A percentile compares a stretch with the other conserved stretches of the same genome.
These are phyloP conservation scores for Gari tellinella DNA, from an alignment of 2,888 invertebrate species.

Conservation along the genomic window DNA sequence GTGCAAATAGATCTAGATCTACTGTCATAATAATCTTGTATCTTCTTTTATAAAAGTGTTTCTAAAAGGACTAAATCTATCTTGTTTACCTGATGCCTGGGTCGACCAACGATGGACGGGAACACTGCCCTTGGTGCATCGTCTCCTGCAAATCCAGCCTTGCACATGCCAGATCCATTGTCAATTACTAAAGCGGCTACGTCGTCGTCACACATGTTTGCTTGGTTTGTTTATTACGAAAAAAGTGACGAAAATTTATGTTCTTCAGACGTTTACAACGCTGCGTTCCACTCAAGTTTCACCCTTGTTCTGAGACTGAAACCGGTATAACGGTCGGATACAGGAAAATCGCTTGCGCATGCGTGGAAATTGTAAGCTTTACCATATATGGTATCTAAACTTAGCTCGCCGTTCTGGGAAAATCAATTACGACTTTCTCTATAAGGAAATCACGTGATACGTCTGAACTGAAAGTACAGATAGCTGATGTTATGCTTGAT, in stretches of 20 bases:
- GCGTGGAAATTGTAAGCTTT: constrained; percentile 34
- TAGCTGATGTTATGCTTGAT: no score
- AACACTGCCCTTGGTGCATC: constrained; percentile 92
- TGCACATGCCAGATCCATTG: constrained; percentile 87
- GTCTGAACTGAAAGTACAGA: not conserved
- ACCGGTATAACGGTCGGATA: no score
- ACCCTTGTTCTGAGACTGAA: not conserved
- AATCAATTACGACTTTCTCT: constrained; percentile 13
- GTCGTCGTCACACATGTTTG: constrained; percentile 52
- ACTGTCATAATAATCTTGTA: no score
- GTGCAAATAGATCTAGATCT: no score
- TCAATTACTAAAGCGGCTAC: constrained; percentile 85
- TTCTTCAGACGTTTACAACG: not conserved
- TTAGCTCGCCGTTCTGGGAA: constrained; percentile 37
- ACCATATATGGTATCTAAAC: constrained; percentile 51
- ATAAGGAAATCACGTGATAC: constrained; percentile 31
- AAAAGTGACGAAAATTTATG: not conserved
- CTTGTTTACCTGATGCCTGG: constrained; percentile 86
- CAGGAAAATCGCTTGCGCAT: constrained; percentile 21
- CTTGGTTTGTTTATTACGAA: not conserved
- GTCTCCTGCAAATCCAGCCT: constrained; percentile 91
- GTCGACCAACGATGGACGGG: constrained; percentile 90
- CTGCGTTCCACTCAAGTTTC: no score
- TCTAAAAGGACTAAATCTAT: no score
- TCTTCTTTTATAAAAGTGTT: no score